These are phyloP conservation scores for Tiliqua scincoides DNA, from an alignment of 2,113 vertebrate species.

Conservation along the genomic window DNA sequence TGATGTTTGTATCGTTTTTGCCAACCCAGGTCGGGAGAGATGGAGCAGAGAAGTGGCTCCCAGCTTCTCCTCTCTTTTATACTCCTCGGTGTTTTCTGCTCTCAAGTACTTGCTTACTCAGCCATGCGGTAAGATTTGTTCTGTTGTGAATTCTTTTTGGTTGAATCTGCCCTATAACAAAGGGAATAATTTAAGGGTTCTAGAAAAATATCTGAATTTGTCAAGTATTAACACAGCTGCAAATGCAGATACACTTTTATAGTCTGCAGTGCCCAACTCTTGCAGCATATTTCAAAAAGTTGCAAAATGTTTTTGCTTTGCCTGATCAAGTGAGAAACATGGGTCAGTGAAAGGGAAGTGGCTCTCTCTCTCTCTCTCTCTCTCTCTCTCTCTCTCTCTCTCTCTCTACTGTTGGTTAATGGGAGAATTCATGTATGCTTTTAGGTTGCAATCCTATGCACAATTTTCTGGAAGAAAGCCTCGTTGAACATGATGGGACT, in stretches of 20 bases:
- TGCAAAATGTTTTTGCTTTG: neutral
- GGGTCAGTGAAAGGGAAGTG: neutral
- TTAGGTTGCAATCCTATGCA: no score
- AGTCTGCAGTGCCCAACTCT: no score
- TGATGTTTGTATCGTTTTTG: neutral
- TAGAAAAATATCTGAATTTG: neutral
- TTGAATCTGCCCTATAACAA: neutral
- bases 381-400: neutral
- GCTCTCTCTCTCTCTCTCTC: neutral
- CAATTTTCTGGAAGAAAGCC: no score
- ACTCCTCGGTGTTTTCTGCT: conserved; percentile 83
- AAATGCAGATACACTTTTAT: no score
- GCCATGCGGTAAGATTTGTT: conserved; percentile 80
- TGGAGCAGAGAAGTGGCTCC: conserved; percentile 85
- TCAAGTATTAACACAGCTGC: neutral
- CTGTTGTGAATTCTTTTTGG: neutral
- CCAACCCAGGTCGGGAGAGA: conserved; percentile 74
- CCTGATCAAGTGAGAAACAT: neutral
- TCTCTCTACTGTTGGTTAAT: neutral
- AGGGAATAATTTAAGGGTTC: neutral
- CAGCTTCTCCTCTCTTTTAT: conserved; percentile 84
- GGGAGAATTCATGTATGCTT: neutral
- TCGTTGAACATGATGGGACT: no score
- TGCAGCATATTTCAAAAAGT: no score
- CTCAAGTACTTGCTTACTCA: conserved; percentile 80